Conservation (phyloP, 92 coral and sea anemone species). For the Epizoanthus stellaris region DNA sequence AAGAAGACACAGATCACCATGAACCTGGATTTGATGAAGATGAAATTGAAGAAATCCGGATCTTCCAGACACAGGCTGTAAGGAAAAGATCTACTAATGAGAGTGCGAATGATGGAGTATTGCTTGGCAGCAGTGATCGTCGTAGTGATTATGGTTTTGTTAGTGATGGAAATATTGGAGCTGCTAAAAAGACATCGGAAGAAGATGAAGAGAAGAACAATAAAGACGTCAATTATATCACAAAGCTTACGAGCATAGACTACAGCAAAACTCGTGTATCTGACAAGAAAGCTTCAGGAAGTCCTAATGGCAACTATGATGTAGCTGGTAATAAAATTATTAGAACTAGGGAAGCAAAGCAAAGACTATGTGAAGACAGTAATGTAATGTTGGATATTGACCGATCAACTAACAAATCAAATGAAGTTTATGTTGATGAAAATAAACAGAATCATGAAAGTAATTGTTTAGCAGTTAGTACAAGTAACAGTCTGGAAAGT, state of each 20-base stretch:
- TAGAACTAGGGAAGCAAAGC: conserved; percentile 4
- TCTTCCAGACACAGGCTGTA: conserved; percentile 80
- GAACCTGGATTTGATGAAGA: conserved; percentile 74
- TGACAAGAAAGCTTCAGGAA: neutral
- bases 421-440: neutral
- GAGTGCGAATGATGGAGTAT: neutral
- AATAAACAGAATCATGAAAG: neutral
- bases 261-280: neutral
- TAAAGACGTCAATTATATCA: neutral
- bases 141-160: neutral
- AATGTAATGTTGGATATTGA: neutral
- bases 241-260: neutral
- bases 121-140: neutral
- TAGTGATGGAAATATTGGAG: neutral
- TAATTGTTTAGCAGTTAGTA: neutral
- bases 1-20: neutral
- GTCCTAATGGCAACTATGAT: neutral
- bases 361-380: neutral
- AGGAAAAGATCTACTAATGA: conserved; percentile 33
- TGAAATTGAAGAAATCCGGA: conserved; percentile 80
- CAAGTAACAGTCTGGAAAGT: neutral
- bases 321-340: neutral
- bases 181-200: neutral
- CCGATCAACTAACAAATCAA: neutral
- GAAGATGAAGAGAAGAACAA: neutral